These are phyloP conservation scores for Beris chalybata DNA, from an alignment of 2,888 invertebrate genomes.

Conservation along the genomic window DNA sequence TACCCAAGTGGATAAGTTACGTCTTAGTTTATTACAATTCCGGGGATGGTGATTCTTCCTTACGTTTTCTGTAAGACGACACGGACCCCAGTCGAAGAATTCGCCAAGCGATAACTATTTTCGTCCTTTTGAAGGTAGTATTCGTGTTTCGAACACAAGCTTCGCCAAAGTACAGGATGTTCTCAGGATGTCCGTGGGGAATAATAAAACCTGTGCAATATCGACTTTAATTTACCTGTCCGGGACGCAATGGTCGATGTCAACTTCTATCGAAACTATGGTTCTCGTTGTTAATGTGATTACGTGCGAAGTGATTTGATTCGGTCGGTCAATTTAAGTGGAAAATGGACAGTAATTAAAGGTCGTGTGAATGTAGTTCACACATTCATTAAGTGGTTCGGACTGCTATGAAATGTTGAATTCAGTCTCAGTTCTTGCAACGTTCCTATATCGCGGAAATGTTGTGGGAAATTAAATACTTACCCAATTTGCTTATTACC, in stretches of 20 bases:
- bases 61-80: neutral
- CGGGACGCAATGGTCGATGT: neutral
- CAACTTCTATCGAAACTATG: slow-evolving; percentile 2
- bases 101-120: too few species aligned
- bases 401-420: too few species aligned
- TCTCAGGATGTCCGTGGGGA: neutral
- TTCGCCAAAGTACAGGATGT: too few species aligned
- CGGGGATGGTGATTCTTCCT: neutral
- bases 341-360: neutral
- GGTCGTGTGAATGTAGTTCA: neutral
- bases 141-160: too few species aligned
- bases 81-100: too few species aligned
- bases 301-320: slow-evolving; percentile 5
- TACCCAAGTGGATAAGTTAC: slow-evolving; percentile 8
- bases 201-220: slow-evolving; percentile 3
- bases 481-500: too few species aligned
- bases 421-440: too few species aligned
- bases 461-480: too few species aligned
- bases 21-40: slow-evolving; percentile 6
- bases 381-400: too few species aligned
- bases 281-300: slow-evolving; percentile 9
- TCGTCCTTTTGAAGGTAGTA: too few species aligned
- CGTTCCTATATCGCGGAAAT: too few species aligned
- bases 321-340: neutral
- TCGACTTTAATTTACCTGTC: neutral